Conservation (phyloP, 2,113 vertebrate genomes). For the Coryphaenoides rupestris region DNA sequence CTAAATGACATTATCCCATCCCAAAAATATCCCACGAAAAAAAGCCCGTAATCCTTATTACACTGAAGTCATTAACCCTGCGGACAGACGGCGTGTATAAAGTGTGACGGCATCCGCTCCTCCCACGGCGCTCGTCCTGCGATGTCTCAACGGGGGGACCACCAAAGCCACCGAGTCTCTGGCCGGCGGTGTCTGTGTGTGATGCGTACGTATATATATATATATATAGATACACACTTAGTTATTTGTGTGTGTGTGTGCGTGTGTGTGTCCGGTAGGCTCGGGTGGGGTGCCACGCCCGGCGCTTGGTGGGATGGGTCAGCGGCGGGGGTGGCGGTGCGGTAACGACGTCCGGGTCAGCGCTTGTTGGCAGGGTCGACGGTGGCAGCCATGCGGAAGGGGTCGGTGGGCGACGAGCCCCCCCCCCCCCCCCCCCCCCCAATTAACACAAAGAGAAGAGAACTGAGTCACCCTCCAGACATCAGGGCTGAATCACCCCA, state of each 20-base stretch:
- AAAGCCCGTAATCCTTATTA: too few species aligned
- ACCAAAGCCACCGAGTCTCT: background rate
- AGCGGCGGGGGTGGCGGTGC: constrained; percentile 13
- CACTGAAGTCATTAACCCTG: too few species aligned
- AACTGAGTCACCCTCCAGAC: constrained; percentile 42
- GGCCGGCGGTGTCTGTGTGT: background rate
- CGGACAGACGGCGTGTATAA: too few species aligned
- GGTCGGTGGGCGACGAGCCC: constrained; percentile 14
- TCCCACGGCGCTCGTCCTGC: background rate
- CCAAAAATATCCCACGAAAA: too few species aligned
- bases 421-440: too few species aligned
- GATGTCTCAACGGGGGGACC: background rate
- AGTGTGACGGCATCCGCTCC: too few species aligned
- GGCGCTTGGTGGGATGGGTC: constrained; percentile 8
- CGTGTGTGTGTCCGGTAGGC: constrained; percentile 6
- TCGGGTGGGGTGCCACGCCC: background rate
- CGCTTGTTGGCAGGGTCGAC: background rate
- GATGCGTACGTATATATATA: background rate
- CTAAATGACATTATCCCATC: too few species aligned
- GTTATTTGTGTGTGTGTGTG: constrained; percentile 2
- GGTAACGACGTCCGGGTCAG: constrained; percentile 16
- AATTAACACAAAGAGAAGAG: constrained; percentile 5
- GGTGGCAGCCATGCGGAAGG: background rate
- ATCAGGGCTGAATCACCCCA: constrained; percentile 38
- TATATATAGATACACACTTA: background rate